Conservation (phyloP, 2,888 invertebrate species). For the Apoderus coryli region DNA sequence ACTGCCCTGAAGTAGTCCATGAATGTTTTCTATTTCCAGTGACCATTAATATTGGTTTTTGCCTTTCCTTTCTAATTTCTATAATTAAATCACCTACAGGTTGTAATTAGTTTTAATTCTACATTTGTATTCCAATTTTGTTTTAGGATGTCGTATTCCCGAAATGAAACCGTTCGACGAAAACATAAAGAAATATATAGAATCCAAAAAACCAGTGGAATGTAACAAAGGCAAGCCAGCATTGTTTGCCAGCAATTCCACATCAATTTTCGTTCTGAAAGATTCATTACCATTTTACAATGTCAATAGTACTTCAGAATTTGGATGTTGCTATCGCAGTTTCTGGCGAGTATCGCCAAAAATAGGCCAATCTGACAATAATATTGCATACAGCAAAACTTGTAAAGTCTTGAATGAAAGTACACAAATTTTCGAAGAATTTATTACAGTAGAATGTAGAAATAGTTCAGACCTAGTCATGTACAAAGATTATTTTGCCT, state of each 20-base stretch:
- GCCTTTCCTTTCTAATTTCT: no score
- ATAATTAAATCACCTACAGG: no score
- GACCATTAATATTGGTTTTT: no score
- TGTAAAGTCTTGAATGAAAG: slow-evolving; percentile 37
- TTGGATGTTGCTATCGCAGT: slow-evolving; percentile 46
- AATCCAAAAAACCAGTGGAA: slow-evolving; percentile 34
- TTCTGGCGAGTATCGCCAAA: slow-evolving; percentile 41
- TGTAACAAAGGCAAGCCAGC: slow-evolving; percentile 39
- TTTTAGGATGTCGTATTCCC: slow-evolving; percentile 53
- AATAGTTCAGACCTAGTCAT: slow-evolving; percentile 33
- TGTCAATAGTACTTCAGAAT: slow-evolving; percentile 31
- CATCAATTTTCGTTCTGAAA: slow-evolving; percentile 41
- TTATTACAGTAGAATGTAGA: slow-evolving; percentile 50
- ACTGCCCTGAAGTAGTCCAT: no score
- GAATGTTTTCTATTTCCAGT: no score
- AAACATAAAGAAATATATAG: slow-evolving; percentile 38
- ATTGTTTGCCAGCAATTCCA: slow-evolving; percentile 42
- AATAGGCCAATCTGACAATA: slow-evolving; percentile 35
- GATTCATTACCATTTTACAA: slow-evolving; percentile 37
- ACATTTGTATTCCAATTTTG: no score
- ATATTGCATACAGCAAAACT: slow-evolving; percentile 33
- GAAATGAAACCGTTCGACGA: slow-evolving; percentile 46
- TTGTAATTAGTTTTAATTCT: no score
- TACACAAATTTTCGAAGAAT: slow-evolving; percentile 44
- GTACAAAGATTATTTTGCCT: slow-evolving; percentile 55